phyloP scores from a whole-genome alignment of 2,113 vertebrate genomes.

The Albula goreensis region DNA sequence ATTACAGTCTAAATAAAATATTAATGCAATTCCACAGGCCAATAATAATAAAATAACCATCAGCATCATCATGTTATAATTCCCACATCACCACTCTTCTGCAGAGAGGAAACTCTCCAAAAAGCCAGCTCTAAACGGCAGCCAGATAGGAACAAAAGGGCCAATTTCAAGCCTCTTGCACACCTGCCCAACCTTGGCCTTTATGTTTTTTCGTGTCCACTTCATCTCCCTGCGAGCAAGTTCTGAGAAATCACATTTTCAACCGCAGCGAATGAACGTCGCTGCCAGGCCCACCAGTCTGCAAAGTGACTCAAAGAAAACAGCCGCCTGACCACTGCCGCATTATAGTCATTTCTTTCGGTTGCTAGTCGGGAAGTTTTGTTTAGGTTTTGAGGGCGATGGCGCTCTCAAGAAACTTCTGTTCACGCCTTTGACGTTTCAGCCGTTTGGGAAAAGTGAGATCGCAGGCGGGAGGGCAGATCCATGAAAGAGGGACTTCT shows the following conservation, averaged over 20 bases:
- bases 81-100: too few species aligned
- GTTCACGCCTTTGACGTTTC: background rate
- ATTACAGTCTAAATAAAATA: background rate
- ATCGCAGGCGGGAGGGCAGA: background rate
- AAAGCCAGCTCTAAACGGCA: background rate
- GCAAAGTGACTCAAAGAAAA: background rate
- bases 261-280: background rate
- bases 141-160: background rate
- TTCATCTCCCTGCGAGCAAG: background rate
- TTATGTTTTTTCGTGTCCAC: background rate
- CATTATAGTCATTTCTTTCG: background rate
- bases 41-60: too few species aligned
- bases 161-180: background rate
- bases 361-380: background rate
- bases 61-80: too few species aligned
- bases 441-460: background rate
- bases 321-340: background rate
- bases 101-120: background rate
- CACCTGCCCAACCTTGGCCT: background rate
- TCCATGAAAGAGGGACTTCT: slow-evolving; percentile 25
- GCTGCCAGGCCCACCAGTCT: background rate
- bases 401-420: background rate
- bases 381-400: too few species aligned
- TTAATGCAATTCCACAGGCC: background rate
- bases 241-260: background rate